These are phyloP conservation scores for Lithophane ornitopus DNA, from an alignment of 2,888 invertebrate genomes.

Conservation along the genomic window DNA sequence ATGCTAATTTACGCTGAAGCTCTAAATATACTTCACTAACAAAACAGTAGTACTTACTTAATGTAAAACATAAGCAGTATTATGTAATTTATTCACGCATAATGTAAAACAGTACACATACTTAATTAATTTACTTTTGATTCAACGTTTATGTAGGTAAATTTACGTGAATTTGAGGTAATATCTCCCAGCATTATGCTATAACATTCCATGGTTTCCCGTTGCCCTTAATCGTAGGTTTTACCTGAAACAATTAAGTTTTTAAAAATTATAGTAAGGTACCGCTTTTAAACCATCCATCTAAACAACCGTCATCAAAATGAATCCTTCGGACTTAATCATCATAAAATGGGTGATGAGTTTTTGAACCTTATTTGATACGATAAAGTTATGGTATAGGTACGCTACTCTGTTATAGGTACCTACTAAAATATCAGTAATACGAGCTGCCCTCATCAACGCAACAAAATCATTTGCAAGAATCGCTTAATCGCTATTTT, in stretches of 20 bases:
- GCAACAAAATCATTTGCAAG: not conserved
- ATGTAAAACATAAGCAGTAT: slow-evolving; percentile 1
- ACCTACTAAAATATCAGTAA: not conserved
- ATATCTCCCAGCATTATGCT: slow-evolving; percentile 71
- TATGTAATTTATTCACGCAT: not conserved
- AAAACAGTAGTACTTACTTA: slow-evolving; percentile 11
- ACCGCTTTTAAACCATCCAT: too few relatives aligned
- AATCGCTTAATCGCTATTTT: not conserved
- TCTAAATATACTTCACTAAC: slow-evolving; percentile 17
- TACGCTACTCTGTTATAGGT: not conserved
- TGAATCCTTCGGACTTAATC: not conserved
- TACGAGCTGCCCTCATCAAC: not conserved
- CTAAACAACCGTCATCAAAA: not conserved
- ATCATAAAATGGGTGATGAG: not conserved
- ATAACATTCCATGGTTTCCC: slow-evolving; percentile 92
- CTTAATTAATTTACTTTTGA: not conserved
- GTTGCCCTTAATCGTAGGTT: slow-evolving; percentile 86
- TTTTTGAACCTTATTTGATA: not conserved
- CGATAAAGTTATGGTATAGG: not conserved
- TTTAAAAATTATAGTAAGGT: not conserved
- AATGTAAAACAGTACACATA: not conserved
- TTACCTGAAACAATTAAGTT: slow-evolving; percentile 83
- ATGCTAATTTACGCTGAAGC: slow-evolving; percentile 20
- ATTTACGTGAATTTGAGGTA: not conserved
- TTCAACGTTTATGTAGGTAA: not conserved